Base-by-base conservation (phyloP, 64 coral and sea anemone species). In the Cladopsammia gracilis region DNA sequence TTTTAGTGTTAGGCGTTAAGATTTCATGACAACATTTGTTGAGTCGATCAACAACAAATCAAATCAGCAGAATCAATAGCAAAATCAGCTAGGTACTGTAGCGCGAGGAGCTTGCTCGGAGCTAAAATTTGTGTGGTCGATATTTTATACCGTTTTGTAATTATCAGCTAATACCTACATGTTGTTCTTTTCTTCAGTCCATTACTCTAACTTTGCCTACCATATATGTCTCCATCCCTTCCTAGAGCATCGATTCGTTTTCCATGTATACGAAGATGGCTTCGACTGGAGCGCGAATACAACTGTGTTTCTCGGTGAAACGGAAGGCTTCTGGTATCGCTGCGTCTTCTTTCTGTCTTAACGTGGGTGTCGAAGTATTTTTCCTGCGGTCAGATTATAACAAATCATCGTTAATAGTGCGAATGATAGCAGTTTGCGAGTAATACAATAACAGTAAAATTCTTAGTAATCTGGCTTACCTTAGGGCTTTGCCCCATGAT, bases 261-360 rank as follows among this genome's bases (percentile, higher is more conserved):
- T 4, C 92, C 89, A 58, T 94, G 77, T 48, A 97, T 97, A 20
- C 96, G 84, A 24, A 97, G 80, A 47, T 97, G 96, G 20, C 89
- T 88, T 10, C 92, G 87, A 52, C 92, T 94, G 24, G 96, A 89
- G 9, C 96, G 92, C 5, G 96, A 97, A 73, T 97, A 97, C 20
- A 97, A 75, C 43, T 97, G 96, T 45, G 96, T 97, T 72, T 97
- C 96, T 20, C 96, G 88, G 50, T 88, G 89, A 79, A 97, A 97
- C 5, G 96, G 96, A 46, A 97, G 71, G 59, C 96, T 97, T 10
- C 82, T 70, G 7, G 92, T 86, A 58, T 97, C 96, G 60, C 87
- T 97, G 59, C 88, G 76, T 16, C 22, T 34, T 49, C 96, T 80
- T 56, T 97, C 87, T 19, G 73, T 62, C 45, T 69, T 70, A 10